phyloP scores from a whole-genome alignment of 2,113 vertebrate genomes.

The Chionis minor region DNA sequence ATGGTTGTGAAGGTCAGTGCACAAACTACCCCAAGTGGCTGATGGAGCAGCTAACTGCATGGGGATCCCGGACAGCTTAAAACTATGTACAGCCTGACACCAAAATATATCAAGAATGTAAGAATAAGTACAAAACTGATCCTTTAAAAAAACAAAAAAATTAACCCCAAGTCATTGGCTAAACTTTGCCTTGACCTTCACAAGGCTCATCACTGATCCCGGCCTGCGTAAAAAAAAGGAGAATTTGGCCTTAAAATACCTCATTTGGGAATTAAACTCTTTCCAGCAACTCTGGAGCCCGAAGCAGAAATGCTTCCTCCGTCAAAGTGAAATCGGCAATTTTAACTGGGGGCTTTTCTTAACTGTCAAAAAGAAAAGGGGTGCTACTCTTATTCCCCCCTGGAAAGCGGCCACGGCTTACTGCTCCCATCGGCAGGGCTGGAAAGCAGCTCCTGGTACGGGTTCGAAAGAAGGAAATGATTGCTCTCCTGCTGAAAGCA shows the following conservation, averaged over 20 bases:
- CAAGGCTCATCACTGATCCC: background rate
- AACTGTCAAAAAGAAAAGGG: too few relatives aligned
- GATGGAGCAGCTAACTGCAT: background rate
- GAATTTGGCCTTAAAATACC: background rate
- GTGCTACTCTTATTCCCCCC: too few relatives aligned
- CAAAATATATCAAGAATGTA: background rate
- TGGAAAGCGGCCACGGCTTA: too few relatives aligned
- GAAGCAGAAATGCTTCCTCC: background rate
- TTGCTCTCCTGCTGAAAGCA: too few relatives aligned
- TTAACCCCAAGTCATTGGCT: background rate
- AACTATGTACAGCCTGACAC: background rate
- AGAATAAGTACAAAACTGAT: background rate
- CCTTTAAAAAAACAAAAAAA: background rate
- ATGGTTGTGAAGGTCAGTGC: background rate
- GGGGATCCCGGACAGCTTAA: background rate
- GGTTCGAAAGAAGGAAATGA: too few relatives aligned
- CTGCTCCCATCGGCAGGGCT: too few relatives aligned
- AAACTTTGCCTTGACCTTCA: background rate
- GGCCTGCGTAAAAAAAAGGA: background rate
- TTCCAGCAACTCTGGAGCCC: background rate
- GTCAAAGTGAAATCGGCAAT: background rate
- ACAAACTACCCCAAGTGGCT: background rate
- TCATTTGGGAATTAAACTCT: background rate
- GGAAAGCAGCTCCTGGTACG: too few relatives aligned
- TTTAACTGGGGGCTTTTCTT: background rate